A percentile compares a stretch with the other conserved stretches of the same genome.
phyloP scores from a whole-genome alignment of 2,113 vertebrate species.

The Laterallus jamaicensis region DNA sequence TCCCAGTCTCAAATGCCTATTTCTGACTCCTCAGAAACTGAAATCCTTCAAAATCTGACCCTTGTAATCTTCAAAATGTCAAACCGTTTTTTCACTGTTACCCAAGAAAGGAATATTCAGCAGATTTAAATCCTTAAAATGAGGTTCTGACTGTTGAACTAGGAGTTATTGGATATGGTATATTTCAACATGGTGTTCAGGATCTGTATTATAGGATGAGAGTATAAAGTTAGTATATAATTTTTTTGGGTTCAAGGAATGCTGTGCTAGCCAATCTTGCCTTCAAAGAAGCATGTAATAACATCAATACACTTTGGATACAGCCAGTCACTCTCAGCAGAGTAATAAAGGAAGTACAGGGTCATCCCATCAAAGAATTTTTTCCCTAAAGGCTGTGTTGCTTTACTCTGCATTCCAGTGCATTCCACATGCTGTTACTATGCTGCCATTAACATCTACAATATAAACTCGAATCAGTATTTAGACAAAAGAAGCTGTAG shows the following conservation, averaged over 20 bases:
- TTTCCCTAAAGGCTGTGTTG: background rate
- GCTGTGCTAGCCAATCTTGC: background rate
- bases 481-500: background rate
- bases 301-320: background rate
- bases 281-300: background rate
- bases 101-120: background rate
- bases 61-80: slow-evolving; percentile 15
- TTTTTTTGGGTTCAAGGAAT: background rate
- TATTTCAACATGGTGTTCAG: background rate
- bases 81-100: slow-evolving; percentile 2
- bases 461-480: background rate
- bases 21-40: background rate
- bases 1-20: background rate
- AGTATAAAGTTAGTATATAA: background rate
- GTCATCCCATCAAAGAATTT: background rate
- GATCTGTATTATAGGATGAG: background rate
- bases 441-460: background rate
- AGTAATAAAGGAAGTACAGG: background rate
- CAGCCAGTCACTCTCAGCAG: background rate
- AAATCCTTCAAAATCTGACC: slow-evolving; percentile 29
- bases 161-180: background rate
- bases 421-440: background rate
- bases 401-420: background rate
- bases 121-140: slow-evolving; percentile 35
- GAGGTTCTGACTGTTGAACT: background rate